Conservation (phyloP, 2,797 vertebrate species). For the Pristis pectinata region DNA sequence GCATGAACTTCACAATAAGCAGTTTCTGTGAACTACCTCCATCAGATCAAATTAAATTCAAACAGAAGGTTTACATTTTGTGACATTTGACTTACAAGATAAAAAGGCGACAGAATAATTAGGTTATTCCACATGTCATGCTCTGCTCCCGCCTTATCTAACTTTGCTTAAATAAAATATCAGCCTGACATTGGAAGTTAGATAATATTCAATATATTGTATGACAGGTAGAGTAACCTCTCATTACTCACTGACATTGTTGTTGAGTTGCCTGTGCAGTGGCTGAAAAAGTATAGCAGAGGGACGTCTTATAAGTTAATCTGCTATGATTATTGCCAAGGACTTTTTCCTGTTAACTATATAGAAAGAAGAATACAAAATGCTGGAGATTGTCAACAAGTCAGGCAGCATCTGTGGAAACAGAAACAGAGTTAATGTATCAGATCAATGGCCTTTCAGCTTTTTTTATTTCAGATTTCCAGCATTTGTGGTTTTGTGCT, state of each 20-base stretch:
- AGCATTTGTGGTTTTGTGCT: no score
- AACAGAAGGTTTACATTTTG: not conserved
- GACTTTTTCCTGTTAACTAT: not conserved
- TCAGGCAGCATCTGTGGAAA: no score
- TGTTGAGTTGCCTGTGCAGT: not conserved
- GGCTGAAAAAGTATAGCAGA: not conserved
- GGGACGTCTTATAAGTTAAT: not conserved
- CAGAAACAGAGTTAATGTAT: no score
- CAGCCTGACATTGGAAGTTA: slow-evolving; percentile 21
- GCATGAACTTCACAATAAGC: slow-evolving; percentile 15
- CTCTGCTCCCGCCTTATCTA: not conserved
- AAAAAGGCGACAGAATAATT: not conserved
- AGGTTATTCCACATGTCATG: slow-evolving; percentile 12
- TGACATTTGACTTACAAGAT: not conserved
- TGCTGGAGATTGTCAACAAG: no score
- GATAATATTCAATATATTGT: not conserved
- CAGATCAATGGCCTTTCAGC: no score
- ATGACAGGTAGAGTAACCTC: slow-evolving; percentile 11
- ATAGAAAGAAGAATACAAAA: no score
- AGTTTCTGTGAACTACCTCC: not conserved
- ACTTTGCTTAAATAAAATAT: slow-evolving; percentile 23
- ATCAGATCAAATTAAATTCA: slow-evolving; percentile 3
- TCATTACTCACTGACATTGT: slow-evolving; percentile 26
- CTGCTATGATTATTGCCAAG: not conserved
- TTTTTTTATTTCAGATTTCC: no score